A percentile compares a stretch with the other conserved stretches of the same genome.
These are phyloP conservation scores for Amblyjoppa fuscipennis DNA, from an alignment of 2,888 invertebrate genomes.

Conservation along the genomic window DNA sequence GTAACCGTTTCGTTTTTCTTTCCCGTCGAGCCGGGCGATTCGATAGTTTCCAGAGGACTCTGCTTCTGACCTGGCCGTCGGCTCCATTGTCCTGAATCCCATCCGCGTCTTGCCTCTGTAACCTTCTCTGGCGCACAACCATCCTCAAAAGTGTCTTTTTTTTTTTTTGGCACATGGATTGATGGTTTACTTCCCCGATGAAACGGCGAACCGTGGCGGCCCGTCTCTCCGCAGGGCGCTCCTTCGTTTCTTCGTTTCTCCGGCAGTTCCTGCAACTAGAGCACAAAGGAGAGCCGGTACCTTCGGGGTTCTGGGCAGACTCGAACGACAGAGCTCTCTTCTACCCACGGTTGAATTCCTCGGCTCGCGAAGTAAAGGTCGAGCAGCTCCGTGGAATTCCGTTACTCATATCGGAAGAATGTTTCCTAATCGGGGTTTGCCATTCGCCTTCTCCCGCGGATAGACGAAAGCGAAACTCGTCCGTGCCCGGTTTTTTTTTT, in stretches of 20 bases:
- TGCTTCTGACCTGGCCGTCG: conserved; percentile 44
- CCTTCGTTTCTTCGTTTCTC: conserved; percentile 43
- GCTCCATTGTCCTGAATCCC: conserved; percentile 60
- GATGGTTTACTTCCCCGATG: conserved; percentile 56
- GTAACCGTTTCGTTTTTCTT: conserved; percentile 1
- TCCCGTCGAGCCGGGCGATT: conserved; percentile 3
- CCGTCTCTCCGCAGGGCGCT: conserved; percentile 45
- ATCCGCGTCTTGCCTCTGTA: conserved; percentile 7
- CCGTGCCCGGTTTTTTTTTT: not conserved
- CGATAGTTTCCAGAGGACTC: not conserved
- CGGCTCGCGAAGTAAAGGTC: conserved; percentile 48
- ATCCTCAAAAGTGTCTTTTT: conserved; percentile 23
- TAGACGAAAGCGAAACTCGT: not conserved
- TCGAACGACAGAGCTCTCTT: conserved; percentile 17
- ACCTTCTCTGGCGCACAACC: not conserved
- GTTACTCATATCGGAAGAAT: conserved; percentile 57
- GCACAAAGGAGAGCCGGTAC: conserved; percentile 45
- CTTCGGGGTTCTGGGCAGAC: conserved; percentile 19
- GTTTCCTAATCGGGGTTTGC: conserved; percentile 53
- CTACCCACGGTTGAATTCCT: conserved; percentile 54
- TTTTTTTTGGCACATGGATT: conserved; percentile 51
- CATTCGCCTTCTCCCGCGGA: conserved; percentile 6
- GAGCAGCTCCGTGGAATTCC: conserved; percentile 54
- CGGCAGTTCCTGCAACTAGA: conserved; percentile 43
- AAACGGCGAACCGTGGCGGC: conserved; percentile 42